Evolutionary conservation across 2,797 vertebrate genomes (phyloP).

Genomic region (Hemitrygon akajei): DNA sequence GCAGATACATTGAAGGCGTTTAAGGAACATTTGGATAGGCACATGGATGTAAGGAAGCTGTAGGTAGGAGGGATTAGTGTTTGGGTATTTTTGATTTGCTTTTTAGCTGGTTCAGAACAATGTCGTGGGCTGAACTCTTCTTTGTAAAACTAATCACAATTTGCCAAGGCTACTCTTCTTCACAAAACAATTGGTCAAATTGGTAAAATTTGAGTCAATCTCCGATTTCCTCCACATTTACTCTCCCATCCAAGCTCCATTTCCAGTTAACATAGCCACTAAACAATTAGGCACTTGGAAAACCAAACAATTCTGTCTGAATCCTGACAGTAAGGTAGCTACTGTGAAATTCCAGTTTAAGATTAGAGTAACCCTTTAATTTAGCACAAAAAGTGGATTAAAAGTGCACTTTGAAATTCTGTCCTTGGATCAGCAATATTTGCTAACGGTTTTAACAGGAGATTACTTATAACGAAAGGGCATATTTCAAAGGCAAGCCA

Average conservation of each 20-base stretch:
- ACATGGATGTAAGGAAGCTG: too few species aligned
- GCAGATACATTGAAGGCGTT: too few species aligned
- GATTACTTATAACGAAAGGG: not conserved
- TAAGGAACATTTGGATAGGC: too few species aligned
- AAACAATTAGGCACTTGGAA: not conserved
- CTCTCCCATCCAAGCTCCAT: constrained; percentile 2
- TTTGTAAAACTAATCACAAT: too few species aligned
- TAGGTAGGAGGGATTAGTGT: too few species aligned
- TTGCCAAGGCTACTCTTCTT: too few species aligned
- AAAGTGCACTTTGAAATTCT: not conserved
- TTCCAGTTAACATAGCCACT: not conserved
- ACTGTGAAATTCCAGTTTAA: not conserved
- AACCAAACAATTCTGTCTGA: not conserved
- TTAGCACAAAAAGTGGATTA: not conserved
- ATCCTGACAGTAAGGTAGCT: not conserved
- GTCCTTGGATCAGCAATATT: not conserved
- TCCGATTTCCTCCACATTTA: not conserved
- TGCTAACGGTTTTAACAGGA: not conserved
- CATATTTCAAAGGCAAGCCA: not conserved
- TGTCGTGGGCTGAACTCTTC: too few species aligned
- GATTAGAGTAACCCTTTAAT: not conserved
- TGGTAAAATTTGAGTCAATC: not conserved
- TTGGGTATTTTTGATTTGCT: too few species aligned
- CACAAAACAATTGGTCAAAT: not conserved
- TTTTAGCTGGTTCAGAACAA: too few species aligned